phyloP scores from a whole-genome alignment of 2,797 vertebrate genomes.

The Eulemur coronatus region DNA sequence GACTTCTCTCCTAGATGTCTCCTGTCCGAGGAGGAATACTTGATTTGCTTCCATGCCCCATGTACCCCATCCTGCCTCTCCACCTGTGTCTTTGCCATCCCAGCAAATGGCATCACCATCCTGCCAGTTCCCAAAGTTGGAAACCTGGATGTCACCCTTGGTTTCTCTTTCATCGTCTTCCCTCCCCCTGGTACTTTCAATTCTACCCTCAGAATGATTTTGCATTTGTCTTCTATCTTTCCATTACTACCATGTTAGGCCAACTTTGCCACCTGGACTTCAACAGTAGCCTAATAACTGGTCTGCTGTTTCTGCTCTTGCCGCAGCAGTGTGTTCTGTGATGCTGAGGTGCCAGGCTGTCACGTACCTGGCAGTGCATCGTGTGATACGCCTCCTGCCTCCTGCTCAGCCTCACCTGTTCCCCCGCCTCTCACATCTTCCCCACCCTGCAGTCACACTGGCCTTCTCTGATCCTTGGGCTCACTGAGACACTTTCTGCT shows the following conservation, averaged over 20 bases:
- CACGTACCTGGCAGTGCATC: accelerated
- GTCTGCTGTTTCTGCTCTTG: not conserved
- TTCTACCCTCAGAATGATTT: not conserved
- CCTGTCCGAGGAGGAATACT: not conserved
- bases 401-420: not conserved
- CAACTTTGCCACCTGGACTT: not conserved
- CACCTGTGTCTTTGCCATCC: not conserved
- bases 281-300: not conserved
- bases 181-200: not conserved
- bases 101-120: not conserved
- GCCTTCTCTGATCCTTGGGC: not conserved
- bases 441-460: too few relatives aligned
- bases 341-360: accelerated
- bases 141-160: not conserved
- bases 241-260: not conserved
- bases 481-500: not conserved
- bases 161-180: not conserved
- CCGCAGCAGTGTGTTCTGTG: not conserved
- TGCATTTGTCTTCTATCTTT: not conserved
- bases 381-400: not conserved
- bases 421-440: not conserved
- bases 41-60: not conserved
- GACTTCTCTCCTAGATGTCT: not conserved
- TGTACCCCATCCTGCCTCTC: not conserved
- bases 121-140: not conserved